phyloP scores from a whole-genome alignment of 2,797 vertebrate species.

The Etheostoma nigrum region DNA sequence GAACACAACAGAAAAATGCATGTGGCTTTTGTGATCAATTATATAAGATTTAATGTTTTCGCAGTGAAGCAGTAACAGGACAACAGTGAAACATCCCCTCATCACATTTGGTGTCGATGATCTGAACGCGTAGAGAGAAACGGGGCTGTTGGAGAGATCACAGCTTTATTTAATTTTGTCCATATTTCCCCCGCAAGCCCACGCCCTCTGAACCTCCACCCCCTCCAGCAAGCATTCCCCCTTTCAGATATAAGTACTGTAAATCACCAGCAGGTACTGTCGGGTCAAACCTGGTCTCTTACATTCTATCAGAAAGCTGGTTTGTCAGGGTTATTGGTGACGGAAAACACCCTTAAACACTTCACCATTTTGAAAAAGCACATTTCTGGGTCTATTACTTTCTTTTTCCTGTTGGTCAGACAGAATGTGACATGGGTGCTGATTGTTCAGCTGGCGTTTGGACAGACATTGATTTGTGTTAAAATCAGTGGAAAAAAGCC shows the following conservation, averaged over 20 bases:
- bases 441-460: background rate
- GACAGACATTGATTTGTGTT: background rate
- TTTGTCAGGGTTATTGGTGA: background rate
- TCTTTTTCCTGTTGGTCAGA: background rate
- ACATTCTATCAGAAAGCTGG: slow-evolving; percentile 24
- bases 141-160: slow-evolving; percentile 32
- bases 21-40: slow-evolving; percentile 40
- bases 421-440: background rate
- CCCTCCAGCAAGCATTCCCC: slow-evolving; percentile 11
- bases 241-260: slow-evolving; percentile 23
- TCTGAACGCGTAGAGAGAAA: slow-evolving; percentile 18
- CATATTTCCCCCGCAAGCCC: slow-evolving; percentile 4
- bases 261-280: background rate
- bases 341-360: background rate
- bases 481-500: background rate
- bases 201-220: background rate
- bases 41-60: slow-evolving; percentile 69
- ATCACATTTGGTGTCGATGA: slow-evolving; percentile 35
- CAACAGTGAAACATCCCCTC: slow-evolving; percentile 59
- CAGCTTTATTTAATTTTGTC: slow-evolving; percentile 44
- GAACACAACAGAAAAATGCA: slow-evolving; percentile 12
- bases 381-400: background rate
- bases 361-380: background rate
- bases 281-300: background rate
- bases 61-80: slow-evolving; percentile 72